phyloP scores from a whole-genome alignment of 2,888 invertebrate species.

The Mechanitis messenoides region DNA sequence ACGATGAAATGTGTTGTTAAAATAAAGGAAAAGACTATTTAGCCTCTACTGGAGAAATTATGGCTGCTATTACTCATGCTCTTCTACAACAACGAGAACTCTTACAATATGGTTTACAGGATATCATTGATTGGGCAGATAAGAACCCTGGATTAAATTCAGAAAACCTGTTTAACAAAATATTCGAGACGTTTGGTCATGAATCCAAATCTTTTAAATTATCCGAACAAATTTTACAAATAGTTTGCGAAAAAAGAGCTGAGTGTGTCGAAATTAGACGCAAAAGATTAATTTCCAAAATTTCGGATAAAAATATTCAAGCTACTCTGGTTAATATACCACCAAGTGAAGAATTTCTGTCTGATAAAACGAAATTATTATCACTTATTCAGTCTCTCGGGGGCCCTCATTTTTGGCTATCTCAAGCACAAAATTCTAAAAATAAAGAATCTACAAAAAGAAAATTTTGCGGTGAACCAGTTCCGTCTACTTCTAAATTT shows the following conservation, averaged over 20 bases:
- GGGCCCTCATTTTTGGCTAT: background rate
- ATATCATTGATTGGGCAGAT: background rate
- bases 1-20: slow-evolving; percentile 8
- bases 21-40: slow-evolving; percentile 8
- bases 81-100: background rate
- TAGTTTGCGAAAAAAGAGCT: slow-evolving; percentile 13
- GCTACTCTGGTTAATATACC: slow-evolving; percentile 9
- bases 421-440: background rate
- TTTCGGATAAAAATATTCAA: slow-evolving; percentile 8
- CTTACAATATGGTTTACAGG: background rate
- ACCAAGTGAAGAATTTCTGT: slow-evolving; percentile 15
- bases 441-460: background rate
- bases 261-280: slow-evolving; percentile 15
- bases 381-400: background rate
- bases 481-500: background rate
- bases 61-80: background rate
- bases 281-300: background rate
- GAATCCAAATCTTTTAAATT: slow-evolving; percentile 4
- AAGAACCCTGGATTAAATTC: no score
- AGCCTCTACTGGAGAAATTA: background rate
- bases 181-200: background rate
- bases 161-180: no score
- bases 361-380: slow-evolving; percentile 4
- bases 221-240: slow-evolving; percentile 10
- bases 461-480: no score